A percentile compares a stretch with the other conserved stretches of the same genome.
phyloP scores from a whole-genome alignment of 2,113 vertebrate species.

The Dendrocopos noguchii region DNA sequence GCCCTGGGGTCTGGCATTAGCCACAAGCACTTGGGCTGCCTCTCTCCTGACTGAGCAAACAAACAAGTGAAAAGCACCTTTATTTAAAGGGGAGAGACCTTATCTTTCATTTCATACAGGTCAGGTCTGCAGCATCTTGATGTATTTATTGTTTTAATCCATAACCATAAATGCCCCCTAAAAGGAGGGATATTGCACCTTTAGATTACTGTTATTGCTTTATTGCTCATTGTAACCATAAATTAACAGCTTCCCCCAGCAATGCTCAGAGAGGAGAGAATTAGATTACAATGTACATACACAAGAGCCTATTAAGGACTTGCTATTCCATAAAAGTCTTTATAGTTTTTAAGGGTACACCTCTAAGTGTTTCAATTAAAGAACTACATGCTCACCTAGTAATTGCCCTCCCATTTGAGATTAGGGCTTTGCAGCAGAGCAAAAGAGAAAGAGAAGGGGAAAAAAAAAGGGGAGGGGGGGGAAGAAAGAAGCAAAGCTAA shows the following conservation, averaged over 20 bases:
- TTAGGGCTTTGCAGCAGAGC: conserved; percentile 27
- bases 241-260: conserved; percentile 76
- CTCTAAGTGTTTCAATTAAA: conserved; percentile 81
- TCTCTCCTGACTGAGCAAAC: not conserved
- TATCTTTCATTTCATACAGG: conserved; percentile 69
- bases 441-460: not conserved
- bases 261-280: conserved; percentile 48
- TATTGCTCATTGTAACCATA: conserved; percentile 75
- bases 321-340: conserved; percentile 76
- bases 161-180: conserved; percentile 78
- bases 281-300: conserved; percentile 70
- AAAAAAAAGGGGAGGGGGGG: too few relatives aligned
- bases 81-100: conserved; percentile 38
- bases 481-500: conserved; percentile 70
- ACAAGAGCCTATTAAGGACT: conserved; percentile 73
- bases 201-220: conserved; percentile 79
- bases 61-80: not conserved
- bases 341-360: conserved; percentile 71
- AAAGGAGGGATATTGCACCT: conserved; percentile 77
- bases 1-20: not conserved
- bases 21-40: not conserved
- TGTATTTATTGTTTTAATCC: conserved; percentile 82
- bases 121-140: conserved; percentile 59
- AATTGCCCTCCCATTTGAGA: conserved; percentile 71
- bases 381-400: conserved; percentile 66